These are phyloP conservation scores for Rhadinocentrus ornatus DNA, from an alignment of 2,797 vertebrate species.

Conservation along the genomic window DNA sequence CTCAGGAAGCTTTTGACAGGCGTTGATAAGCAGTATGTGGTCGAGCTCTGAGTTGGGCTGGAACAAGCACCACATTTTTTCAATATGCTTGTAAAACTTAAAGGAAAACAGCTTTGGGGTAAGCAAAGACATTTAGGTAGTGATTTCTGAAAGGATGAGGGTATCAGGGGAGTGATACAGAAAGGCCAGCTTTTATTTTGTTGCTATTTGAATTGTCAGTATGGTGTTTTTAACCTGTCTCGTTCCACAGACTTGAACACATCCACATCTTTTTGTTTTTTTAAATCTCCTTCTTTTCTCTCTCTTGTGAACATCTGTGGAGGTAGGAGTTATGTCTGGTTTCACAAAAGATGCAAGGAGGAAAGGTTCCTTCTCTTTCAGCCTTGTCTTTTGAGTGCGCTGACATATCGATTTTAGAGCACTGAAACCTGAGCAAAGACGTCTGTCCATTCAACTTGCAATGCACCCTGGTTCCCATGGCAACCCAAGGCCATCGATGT, in stretches of 20 bases:
- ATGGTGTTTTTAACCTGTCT: constrained; percentile 14
- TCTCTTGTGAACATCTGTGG: constrained; percentile 10
- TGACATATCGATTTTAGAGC: constrained; percentile 58
- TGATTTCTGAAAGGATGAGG: neutral
- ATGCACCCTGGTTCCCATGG: constrained; percentile 66
- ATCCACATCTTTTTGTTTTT: neutral
- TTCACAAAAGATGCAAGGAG: constrained; percentile 28
- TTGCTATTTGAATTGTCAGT: constrained; percentile 5
- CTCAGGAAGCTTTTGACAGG: constrained; percentile 49
- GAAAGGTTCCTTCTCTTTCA: constrained; percentile 48
- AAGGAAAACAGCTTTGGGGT: constrained; percentile 9
- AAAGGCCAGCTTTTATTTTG: constrained; percentile 13
- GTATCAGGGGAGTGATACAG: neutral
- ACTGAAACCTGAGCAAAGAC: constrained; percentile 47
- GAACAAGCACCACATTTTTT: constrained; percentile 11
- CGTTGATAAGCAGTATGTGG: constrained; percentile 32
- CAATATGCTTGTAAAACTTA: constrained; percentile 14
- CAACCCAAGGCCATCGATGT: constrained; percentile 59
- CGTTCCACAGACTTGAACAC: constrained; percentile 14
- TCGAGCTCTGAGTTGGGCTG: neutral
- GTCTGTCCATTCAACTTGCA: constrained; percentile 44
- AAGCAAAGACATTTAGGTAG: neutral
- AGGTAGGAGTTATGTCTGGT: constrained; percentile 19
- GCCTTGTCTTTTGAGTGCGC: constrained; percentile 39
- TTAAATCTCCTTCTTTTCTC: neutral